A percentile compares a stretch with the other conserved stretches of the same genome.
Conservation (phyloP, 2,888 invertebrate genomes). For the Drosophila seclusa region DNA sequence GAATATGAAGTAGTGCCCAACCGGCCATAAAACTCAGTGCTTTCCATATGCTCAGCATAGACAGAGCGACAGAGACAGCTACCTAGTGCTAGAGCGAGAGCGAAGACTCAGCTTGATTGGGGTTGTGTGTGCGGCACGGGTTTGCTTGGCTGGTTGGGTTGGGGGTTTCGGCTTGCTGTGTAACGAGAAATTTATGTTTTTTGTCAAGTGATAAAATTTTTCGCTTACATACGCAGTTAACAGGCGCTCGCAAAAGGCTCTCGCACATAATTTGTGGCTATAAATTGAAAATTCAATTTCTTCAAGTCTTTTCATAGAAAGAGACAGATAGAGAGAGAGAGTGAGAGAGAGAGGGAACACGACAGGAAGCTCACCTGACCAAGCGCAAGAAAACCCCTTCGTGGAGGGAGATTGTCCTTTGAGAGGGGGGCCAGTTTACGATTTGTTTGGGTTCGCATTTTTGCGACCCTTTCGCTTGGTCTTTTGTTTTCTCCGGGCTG, state of each 20-base stretch:
- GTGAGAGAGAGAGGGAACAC: not conserved
- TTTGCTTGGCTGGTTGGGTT: not conserved
- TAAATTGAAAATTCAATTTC: conserved; percentile 82
- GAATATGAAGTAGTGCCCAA: conserved; percentile 77
- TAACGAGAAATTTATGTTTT: conserved; percentile 80
- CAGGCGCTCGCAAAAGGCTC: conserved; percentile 22
- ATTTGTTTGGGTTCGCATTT: conserved; percentile 73
- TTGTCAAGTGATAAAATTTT: conserved; percentile 82
- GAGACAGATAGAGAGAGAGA: not conserved
- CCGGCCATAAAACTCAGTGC: conserved; percentile 64
- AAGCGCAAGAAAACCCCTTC: conserved; percentile 12
- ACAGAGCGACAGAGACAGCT: not conserved
- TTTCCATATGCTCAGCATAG: conserved; percentile 43
- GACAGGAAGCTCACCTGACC: conserved; percentile 37
- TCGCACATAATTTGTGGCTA: conserved; percentile 75
- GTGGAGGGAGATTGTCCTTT: not conserved
- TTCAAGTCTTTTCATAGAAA: conserved; percentile 48
- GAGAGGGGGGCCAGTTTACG: conserved; percentile 55
- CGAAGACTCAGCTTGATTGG: conserved; percentile 31
- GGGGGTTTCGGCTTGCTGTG: conserved; percentile 11
- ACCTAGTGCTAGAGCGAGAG: not conserved
- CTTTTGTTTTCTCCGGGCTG: conserved; percentile 31
- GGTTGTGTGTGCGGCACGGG: conserved; percentile 11
- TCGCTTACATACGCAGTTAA: conserved; percentile 80
- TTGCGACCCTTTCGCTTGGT: conserved; percentile 43